Conservation (phyloP, 2,797 vertebrate genomes). For the Lithobates sylvaticus region DNA sequence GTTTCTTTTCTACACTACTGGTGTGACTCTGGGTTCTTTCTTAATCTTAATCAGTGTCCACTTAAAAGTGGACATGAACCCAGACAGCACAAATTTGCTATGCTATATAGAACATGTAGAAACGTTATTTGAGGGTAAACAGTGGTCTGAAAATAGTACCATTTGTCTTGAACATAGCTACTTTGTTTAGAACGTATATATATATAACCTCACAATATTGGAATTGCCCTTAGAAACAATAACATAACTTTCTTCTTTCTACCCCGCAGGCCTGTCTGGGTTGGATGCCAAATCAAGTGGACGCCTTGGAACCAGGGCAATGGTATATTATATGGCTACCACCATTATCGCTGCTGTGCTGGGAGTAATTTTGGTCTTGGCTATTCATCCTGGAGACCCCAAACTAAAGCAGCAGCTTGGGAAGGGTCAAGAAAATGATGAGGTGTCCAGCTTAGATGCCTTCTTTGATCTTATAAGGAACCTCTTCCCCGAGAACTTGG, state of each 20-base stretch:
- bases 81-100: too few relatives aligned
- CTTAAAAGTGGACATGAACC: too few relatives aligned
- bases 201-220: too few relatives aligned
- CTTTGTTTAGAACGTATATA: too few relatives aligned
- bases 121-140: too few relatives aligned
- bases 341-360: slow-evolving; percentile 96
- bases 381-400: slow-evolving; percentile 96
- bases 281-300: slow-evolving; percentile 98
- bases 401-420: slow-evolving; percentile 95
- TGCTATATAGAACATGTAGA: too few relatives aligned
- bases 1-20: too few relatives aligned
- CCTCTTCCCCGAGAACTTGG: slow-evolving; percentile 96
- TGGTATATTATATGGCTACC: slow-evolving; percentile 97
- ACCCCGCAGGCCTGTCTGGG: slow-evolving; percentile 86
- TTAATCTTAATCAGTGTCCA: too few relatives aligned
- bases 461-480: slow-evolving; percentile 97
- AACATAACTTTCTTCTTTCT: background rate
- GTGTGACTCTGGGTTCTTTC: too few relatives aligned
- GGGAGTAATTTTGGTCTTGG: slow-evolving; percentile 95
- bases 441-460: slow-evolving; percentile 97
- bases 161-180: too few relatives aligned
- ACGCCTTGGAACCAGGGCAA: slow-evolving; percentile 94
- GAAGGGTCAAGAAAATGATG: slow-evolving; percentile 91
- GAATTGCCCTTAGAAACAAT: too few relatives aligned
- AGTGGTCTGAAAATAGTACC: too few relatives aligned